Conservation (phyloP, 1,140 invertebrate genomes). For the Hylyphantes graminicola region DNA sequence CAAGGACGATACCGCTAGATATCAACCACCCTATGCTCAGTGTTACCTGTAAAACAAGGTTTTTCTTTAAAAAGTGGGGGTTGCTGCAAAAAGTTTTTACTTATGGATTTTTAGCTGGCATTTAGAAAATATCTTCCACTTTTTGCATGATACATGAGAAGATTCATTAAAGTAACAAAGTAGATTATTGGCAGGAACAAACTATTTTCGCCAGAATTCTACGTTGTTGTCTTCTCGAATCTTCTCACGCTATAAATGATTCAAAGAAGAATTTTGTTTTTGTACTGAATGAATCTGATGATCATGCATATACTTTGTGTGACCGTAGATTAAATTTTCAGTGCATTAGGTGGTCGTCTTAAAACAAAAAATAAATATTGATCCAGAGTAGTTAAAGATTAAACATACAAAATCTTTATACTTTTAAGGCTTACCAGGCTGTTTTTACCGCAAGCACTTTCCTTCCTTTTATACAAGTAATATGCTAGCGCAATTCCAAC, state of each 20-base stretch:
- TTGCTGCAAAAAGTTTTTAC: not conserved
- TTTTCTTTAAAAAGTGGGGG: not conserved
- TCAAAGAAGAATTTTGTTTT: not conserved
- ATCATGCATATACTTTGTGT: not conserved
- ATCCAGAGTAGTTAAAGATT: not conserved
- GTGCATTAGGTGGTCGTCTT: not conserved
- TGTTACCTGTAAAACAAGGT: slow-evolving; percentile 1
- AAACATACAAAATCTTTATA: not conserved
- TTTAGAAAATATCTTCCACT: too few species aligned
- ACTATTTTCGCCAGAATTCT: too few species aligned
- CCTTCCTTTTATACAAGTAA: slow-evolving; percentile 63
- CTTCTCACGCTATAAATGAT: too few species aligned
- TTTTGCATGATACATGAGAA: too few species aligned
- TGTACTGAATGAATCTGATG: not conserved
- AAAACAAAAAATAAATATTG: not conserved
- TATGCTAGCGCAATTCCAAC: slow-evolving; percentile 70
- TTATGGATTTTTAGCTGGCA: not conserved
- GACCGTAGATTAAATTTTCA: not conserved
- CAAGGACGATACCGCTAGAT: not conserved
- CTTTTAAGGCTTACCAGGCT: not conserved
- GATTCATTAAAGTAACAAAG: too few species aligned
- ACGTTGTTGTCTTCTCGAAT: too few species aligned
- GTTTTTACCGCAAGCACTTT: not conserved
- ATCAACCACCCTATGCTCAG: slow-evolving; percentile 28
- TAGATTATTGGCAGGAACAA: too few species aligned